Evolutionary conservation across 1,140 invertebrate genomes (phyloP), one percentile per base, ranked within the genome.

Genomic region (Sarcophaga bullata): DNA sequence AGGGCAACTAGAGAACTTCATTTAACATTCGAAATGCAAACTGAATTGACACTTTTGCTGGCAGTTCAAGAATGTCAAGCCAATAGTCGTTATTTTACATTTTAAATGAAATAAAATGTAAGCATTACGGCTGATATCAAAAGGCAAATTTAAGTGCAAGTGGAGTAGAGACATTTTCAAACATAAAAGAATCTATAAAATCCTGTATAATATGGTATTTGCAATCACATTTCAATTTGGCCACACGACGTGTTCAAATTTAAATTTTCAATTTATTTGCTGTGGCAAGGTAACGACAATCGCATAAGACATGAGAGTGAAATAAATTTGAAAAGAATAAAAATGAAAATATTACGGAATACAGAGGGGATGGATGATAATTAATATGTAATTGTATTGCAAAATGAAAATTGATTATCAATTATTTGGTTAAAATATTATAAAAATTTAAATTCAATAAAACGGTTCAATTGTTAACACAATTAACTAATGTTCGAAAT

Each of bases 11-110:
- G 50, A 52, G 11, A 78, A 78, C 4, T 78, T 78, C 75, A 78
- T 78, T 78, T 78, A n/a, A 50, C 50, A 78, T 78, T 78, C 75
- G 48, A 50, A 78, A 78, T 78, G 75, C 75, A 78, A 78, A 78
- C 75, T 25, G 75, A 78, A 78, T 78, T 78, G 75, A 78, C 75
- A 78, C 75, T 78, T 78, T 37, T 50, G 50, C 75, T 78, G 75
- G 75, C 75, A 78, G 75, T 52, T 78, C 75, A 78, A 78, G n/a
- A 68, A 68, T 68, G 62, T 68, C 62, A 68, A 68, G n/a, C 5
- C 62, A 68, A 68, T 68, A 68, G n/a, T 19, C 13, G 50, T 52
- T 25, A 68, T 68, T 68, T 68, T 68, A 68, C 17, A 25, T 68
- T 9, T 37, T 4, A 37, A 37, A 37, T 37, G 1, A 58, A 7